phyloP scores from a whole-genome alignment of 2,797 vertebrate genomes.

The Macropus fuliginosus region DNA sequence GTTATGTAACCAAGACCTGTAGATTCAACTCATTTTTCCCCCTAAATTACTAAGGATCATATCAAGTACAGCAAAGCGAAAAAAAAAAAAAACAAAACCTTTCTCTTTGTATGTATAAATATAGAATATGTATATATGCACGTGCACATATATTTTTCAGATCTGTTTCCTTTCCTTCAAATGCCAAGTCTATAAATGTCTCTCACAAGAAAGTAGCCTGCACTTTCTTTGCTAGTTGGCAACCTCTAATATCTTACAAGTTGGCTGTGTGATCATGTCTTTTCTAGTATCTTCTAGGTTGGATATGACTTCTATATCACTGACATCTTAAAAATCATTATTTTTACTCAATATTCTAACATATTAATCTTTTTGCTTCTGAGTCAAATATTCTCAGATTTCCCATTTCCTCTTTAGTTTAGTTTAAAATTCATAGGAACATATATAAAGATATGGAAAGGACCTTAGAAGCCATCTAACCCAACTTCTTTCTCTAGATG shows the following conservation, averaged over 20 bases:
- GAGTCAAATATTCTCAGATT: neutral
- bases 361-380: neutral
- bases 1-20: neutral
- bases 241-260: neutral
- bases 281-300: conserved; percentile 8
- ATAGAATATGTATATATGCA: neutral
- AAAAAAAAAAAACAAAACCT: neutral
- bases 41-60: neutral
- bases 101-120: neutral
- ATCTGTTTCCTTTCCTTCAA: conserved; percentile 29
- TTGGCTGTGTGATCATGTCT: neutral
- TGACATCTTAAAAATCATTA: neutral
- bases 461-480: neutral
- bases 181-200: neutral
- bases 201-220: neutral
- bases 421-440: neutral
- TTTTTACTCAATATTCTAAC: neutral
- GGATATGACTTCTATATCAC: neutral
- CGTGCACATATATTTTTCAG: neutral
- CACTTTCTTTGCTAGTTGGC: neutral
- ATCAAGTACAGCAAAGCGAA: neutral
- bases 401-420: neutral
- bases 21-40: neutral
- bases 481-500: neutral
- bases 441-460: neutral